These are phyloP conservation scores for Therioaphis trifolii DNA, from an alignment of 2,888 invertebrate species.

Conservation along the genomic window DNA sequence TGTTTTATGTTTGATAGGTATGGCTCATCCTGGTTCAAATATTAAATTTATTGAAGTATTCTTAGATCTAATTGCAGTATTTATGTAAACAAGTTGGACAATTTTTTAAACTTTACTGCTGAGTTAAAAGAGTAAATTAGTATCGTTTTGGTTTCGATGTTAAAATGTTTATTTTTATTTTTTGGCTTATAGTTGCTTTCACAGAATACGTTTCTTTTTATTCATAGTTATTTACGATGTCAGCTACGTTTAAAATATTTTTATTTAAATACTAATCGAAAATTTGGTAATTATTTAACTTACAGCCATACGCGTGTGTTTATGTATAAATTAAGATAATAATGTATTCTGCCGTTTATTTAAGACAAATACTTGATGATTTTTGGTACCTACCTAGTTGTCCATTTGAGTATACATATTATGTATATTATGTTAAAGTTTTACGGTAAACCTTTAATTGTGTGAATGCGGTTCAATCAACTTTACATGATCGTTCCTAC, in stretches of 20 bases:
- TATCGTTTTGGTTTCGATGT: neutral
- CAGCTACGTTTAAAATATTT: neutral
- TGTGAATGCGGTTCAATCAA: no score
- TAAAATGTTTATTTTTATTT: conserved; percentile 10
- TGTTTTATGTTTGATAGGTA: no score
- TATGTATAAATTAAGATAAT: neutral
- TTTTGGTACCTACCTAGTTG: no score
- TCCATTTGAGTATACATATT: no score
- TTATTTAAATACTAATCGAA: neutral
- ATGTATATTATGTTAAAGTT: no score
- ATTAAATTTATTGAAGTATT: no score
- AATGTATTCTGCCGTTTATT: no score
- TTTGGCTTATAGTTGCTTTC: neutral
- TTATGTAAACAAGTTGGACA: neutral
- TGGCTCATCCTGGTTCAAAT: no score
- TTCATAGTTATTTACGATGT: neutral
- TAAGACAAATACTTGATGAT: neutral
- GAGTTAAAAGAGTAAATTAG: neutral
- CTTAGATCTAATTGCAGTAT: no score
- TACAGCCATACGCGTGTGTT: neutral
- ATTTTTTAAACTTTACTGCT: neutral
- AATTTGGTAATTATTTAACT: neutral
- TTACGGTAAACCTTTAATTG: no score
- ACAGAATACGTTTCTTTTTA: neutral
- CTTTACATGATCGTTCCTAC: no score